Base-by-base conservation (phyloP, 23 tunicate genomes). In the Ascidia mentula region DNA sequence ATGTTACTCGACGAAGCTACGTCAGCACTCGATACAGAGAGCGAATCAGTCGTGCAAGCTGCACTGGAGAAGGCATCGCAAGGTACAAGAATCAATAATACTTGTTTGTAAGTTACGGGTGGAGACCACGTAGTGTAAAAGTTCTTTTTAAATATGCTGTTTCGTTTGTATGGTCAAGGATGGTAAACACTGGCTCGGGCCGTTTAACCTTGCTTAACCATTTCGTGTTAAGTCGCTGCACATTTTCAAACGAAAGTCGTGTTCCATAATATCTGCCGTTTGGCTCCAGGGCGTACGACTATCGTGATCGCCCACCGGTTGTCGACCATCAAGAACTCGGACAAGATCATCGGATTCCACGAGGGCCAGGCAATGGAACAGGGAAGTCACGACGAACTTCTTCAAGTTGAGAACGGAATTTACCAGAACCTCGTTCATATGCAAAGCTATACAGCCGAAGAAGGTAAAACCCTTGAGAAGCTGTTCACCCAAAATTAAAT, bases 271-370 rank as follows among this genome's bases (percentile, higher is more conserved):
- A n/a, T n/a, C n/a, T n/a, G n/a, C 24, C 18, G 30, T 79, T n/a
- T 59, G 24, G 20, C 53, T 73, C 0, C 74, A 91, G 98, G 98
- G 22, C 89, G 98, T 40, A 94, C 98, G 0, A 94, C 98, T 18
- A 69, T 94, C n/a, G 90, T 94, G 2, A 94, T 94, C 72, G 98
- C 98, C 38, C 98, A 94, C 53, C 89, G 98, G 9, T 40, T 94
- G 36, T 94, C 98, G 24, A 94, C 98, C 17, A 94, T 94, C 80
- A 78, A 86, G 31, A 94, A 94, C 77, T 74, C 98, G 46, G 98
- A 94, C 77, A 87, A 85, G 40, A 94, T 94, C 8, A 90, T 94
- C 40, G 98, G 98, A 36, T 94, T 94, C 59, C 87, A 84, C 72
- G 94, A 94, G 0, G 98, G 98, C 26, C 69, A 71, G 65, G 89